Percentiles rank a stretch among this genome's conserved stretches.
These are phyloP conservation scores for Condylura cristata DNA, from an alignment of 2,113 vertebrate genomes.

Conservation along the genomic window DNA sequence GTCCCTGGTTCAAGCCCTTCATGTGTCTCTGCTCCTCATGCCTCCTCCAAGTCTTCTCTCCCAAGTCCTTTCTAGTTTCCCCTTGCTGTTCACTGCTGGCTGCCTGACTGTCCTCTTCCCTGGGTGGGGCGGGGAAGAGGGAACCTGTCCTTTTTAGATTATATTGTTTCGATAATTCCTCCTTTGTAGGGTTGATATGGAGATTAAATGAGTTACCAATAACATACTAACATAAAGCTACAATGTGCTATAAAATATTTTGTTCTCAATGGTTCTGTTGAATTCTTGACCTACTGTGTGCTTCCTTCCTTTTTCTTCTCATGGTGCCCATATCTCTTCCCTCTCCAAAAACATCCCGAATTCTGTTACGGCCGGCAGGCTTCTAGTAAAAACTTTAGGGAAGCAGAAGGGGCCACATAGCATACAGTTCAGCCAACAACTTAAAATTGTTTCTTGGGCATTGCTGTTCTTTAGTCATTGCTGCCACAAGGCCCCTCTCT, in stretches of 20 bases:
- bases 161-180: not conserved
- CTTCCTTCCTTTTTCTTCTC: not conserved
- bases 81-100: no score
- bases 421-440: not conserved
- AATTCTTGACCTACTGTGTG: not conserved
- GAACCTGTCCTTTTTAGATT: no score
- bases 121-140: no score
- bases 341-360: not conserved
- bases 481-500: not conserved
- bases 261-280: not conserved
- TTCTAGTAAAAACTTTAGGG: not conserved
- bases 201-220: slow-evolving; percentile 4
- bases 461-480: not conserved
- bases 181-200: not conserved
- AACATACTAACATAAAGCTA: not conserved
- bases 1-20: no score
- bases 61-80: no score
- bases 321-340: not conserved
- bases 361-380: not conserved
- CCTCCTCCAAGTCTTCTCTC: no score
- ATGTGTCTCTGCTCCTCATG: no score
- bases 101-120: no score
- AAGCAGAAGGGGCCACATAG: not conserved
- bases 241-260: not conserved
- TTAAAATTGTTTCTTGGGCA: not conserved